Conservation (phyloP, 1,140 invertebrate genomes). For the Sinonovacula constricta region DNA sequence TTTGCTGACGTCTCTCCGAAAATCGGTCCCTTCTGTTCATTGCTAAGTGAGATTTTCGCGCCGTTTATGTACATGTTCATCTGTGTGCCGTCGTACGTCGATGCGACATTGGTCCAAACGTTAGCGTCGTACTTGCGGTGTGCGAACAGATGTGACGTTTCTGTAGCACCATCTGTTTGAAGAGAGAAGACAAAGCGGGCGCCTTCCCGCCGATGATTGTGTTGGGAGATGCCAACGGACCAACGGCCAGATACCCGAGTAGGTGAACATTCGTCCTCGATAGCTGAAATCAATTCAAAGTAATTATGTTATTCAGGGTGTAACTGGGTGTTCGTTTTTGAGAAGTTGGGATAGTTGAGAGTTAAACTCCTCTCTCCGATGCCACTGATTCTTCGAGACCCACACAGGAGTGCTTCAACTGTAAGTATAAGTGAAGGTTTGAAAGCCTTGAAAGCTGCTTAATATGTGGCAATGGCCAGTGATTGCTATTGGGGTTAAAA, state of each 20-base stretch:
- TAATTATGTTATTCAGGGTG: too few species aligned
- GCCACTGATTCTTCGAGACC: too few species aligned
- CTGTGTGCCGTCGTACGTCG: constrained; percentile 53
- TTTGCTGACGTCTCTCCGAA: constrained; percentile 33
- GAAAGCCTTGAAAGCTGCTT: too few species aligned
- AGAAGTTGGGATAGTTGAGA: too few species aligned
- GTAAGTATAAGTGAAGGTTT: too few species aligned
- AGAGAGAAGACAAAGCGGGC: constrained; percentile 57
- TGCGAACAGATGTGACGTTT: constrained; percentile 30
- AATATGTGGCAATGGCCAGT: too few species aligned
- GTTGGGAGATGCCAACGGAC: constrained; percentile 51
- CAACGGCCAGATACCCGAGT: constrained; percentile 27
- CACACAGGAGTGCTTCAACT: too few species aligned
- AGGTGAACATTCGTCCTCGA: constrained; percentile 53
- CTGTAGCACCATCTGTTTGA: constrained; percentile 44
- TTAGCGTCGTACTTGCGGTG: constrained; percentile 49
- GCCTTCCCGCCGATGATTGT: constrained; percentile 29
- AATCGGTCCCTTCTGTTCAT: constrained; percentile 48
- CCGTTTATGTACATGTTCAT: constrained; percentile 64
- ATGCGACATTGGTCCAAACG: constrained; percentile 60
- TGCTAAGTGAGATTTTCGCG: constrained; percentile 50
- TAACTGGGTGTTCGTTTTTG: too few species aligned
- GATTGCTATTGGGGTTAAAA: too few species aligned
- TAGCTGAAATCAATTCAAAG: constrained; percentile 49
- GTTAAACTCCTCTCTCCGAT: too few species aligned